phyloP scores from a whole-genome alignment of 2,888 invertebrate genomes.

The Melanostoma mellinum region DNA sequence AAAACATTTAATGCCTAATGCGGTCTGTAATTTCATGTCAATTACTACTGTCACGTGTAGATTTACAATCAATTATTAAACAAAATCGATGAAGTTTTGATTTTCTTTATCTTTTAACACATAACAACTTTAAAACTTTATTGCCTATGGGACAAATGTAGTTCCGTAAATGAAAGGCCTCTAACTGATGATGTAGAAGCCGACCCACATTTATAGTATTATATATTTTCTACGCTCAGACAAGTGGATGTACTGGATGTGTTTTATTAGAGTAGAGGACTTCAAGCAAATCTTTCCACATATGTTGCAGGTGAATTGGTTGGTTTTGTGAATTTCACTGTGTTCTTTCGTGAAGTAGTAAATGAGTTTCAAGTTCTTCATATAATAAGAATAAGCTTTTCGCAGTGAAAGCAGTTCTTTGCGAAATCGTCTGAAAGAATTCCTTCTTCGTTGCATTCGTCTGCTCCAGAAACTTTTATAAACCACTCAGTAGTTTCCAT shows the following conservation, averaged over 20 bases:
- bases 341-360: conserved; percentile 9
- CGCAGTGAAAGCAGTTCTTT: neutral
- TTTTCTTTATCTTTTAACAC: too few species aligned
- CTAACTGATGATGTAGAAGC: too few species aligned
- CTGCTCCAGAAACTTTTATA: neutral
- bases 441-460: neutral
- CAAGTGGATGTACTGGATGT: conserved; percentile 46
- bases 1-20: too few species aligned
- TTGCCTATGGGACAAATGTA: too few species aligned
- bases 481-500: neutral
- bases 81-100: too few species aligned
- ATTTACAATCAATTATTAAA: too few species aligned
- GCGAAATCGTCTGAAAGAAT: neutral
- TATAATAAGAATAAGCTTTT: neutral
- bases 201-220: too few species aligned
- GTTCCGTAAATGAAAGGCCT: too few species aligned
- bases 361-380: neutral
- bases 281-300: conserved; percentile 51
- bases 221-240: conserved; percentile 52
- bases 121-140: too few species aligned
- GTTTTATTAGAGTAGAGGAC: conserved; percentile 35
- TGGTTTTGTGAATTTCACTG: conserved; percentile 16
- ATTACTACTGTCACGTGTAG: too few species aligned
- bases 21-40: too few species aligned
- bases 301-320: conserved; percentile 34